Conservation (phyloP, 1,140 invertebrate species). For the Aphelenchoides avenae region DNA sequence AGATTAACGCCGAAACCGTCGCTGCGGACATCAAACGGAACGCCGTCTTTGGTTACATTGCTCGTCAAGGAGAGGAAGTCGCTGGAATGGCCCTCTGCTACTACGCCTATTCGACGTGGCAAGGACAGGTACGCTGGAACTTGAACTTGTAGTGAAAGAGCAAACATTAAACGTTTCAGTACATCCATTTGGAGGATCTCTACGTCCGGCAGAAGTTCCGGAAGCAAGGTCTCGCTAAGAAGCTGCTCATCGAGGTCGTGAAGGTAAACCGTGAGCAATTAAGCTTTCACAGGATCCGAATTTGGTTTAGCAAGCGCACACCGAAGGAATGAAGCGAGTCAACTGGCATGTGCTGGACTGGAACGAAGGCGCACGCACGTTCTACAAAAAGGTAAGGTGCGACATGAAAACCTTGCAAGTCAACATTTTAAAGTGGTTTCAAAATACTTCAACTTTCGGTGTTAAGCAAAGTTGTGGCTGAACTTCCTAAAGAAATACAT, state of each 20-base stretch:
- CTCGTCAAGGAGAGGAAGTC: slow-evolving; percentile 21
- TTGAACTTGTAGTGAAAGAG: too few relatives aligned
- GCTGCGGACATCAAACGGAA: slow-evolving; percentile 63
- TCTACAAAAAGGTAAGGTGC: slow-evolving; percentile 66
- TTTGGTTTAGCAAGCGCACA: slow-evolving; percentile 65
- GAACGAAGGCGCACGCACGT: slow-evolving; percentile 71
- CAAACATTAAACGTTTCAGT: too few relatives aligned
- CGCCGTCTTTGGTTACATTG: slow-evolving; percentile 30
- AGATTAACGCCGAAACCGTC: slow-evolving; percentile 68
- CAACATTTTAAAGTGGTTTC: too few relatives aligned
- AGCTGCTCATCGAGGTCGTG: slow-evolving; percentile 69
- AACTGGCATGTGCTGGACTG: slow-evolving; percentile 76
- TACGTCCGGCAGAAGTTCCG: slow-evolving; percentile 70
- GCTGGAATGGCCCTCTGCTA: slow-evolving; percentile 73
- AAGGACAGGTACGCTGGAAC: slow-evolving; percentile 64
- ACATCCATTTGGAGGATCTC: slow-evolving; percentile 76
- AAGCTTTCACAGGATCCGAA: slow-evolving; percentile 1
- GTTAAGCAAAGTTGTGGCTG: too few relatives aligned
- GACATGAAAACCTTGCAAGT: too few relatives aligned
- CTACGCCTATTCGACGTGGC: slow-evolving; percentile 74
- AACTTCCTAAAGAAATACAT: too few relatives aligned
- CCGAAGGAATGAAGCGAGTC: slow-evolving; percentile 65
- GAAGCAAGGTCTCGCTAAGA: slow-evolving; percentile 68
- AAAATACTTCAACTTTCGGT: too few relatives aligned
- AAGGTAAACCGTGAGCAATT: slow-evolving; percentile 65